Base-by-base conservation (phyloP, 1,140 invertebrate genomes). In the Temnothorax longispinosus region DNA sequence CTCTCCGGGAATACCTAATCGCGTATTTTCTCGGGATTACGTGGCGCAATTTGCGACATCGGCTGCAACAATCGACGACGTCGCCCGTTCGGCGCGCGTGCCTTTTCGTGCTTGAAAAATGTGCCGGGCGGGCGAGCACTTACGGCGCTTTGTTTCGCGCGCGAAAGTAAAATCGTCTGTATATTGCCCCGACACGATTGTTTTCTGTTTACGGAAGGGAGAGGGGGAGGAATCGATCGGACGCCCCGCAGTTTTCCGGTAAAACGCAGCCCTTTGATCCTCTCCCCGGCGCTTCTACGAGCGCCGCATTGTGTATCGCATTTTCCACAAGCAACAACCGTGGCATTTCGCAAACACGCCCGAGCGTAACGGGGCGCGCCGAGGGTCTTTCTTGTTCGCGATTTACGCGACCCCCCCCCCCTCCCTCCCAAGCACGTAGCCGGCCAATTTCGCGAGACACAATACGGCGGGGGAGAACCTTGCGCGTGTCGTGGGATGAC, bases 401-500 rank as follows among this genome's bases (percentile, higher is more conserved):
- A 84, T 84, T 84, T 84, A 84, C 80, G 65, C 65, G 56, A 56
- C 15, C 54, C 7, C 13, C n/a, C 13, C n/a, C 27, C 27, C 27
- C 27, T 1, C 27, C 27, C 27, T 1, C 27, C 27, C 27, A 1
- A 27, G 69, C n/a, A 74, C 67, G 67, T 47, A 52, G 52, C 54
- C 52, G 69, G 41, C 80, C 80, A 84, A 84, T 84, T 84, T 74
- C 50, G 80, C 80, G 69, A 74, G 69, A 75, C 80, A 84, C 80
- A 84, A 84, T 84, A 32, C 38, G 54, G 11, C 15, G 27, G 54
- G 27, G 54, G 80, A 60, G 69, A 38, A 47, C 27, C 58, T 60
- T 60, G 54, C 80, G 8, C 80, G 80, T 47, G 65, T 47, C 67
- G 41, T 47, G 64, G n/a, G 44, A 65, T 15, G 80, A 52, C 15